Base-by-base conservation (phyloP, 64 coral and sea anemone species). In the Porites australiensis region DNA sequence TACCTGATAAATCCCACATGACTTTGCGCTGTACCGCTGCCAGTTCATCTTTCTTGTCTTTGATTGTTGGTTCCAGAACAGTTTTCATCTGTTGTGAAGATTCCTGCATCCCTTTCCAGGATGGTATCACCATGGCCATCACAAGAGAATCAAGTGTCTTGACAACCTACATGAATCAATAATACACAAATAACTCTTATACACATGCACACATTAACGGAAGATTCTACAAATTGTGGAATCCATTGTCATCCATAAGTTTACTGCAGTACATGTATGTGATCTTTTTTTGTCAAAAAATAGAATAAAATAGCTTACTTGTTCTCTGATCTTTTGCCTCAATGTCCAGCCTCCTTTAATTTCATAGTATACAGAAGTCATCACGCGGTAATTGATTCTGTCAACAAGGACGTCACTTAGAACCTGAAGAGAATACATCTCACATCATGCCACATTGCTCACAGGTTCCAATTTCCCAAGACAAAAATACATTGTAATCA, bases 91-190 rank as follows among this genome's bases (percentile, higher is more conserved):
- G 71, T 23, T 89, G 67, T 0, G 94, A 85, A 2, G 91, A 77
- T 82, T 96, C 98, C 50, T 96, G 86, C 43, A 93, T 83, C 52
- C 59, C 88, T 44, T 87, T 96, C 75, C 89, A 99, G 0, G 98
- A 93, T 44, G 98, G 98, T 19, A 82, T 94, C 19, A 99, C 98
- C 94, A 99, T 90, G 2, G 98, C 98, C 83, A 93, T 91, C 1
- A 99, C 92, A 9, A 99, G 82, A 44, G 98, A 96, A 73, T 99
- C 94, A 10, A 99, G 83, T 1, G 91, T 94, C 64, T 99, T 99
- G 0, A 80, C 81, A 60, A 98, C 94, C 96, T 98, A 8, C 74
- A 82, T 44, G 83, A 20, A 79, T 48, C 66, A 8, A 60, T 4
- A 43, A 2, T 8, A 72, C 44, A 58, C 16, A 9, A 51, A 69